Evolutionary conservation across 64 coral and sea anemone genomes (phyloP).

Genomic region (Stylophora pistillata): DNA sequence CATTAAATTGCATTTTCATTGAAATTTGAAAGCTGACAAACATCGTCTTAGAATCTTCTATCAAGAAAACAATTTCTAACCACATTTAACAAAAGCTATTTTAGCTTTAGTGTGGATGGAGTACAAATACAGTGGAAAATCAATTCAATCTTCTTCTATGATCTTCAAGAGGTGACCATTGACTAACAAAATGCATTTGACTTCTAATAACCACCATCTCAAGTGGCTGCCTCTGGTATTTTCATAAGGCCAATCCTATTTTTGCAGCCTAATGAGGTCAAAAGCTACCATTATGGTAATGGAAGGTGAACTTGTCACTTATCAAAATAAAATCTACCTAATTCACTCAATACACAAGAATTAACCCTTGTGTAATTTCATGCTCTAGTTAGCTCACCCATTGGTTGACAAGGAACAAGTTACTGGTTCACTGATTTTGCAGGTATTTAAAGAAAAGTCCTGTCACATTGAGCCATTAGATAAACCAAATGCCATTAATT

Average conservation of each 20-base stretch:
- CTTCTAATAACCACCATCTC: no score
- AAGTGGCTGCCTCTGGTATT: no score
- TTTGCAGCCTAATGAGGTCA: not conserved
- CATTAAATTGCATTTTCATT: no score
- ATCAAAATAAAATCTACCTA: not conserved
- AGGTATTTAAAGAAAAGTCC: constrained; percentile 5
- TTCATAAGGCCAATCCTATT: not conserved
- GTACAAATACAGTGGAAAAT: no score
- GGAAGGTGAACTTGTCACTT: not conserved
- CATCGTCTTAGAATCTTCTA: no score
- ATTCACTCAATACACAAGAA: not conserved
- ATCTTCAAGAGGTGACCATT: no score
- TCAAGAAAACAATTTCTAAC: no score
- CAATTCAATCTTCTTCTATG: no score
- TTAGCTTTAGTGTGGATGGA: no score
- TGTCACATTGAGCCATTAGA: not conserved
- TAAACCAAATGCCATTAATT: not conserved
- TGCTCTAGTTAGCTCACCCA: not conserved
- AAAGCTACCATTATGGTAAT: not conserved
- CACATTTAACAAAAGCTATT: no score
- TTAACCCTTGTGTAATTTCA: constrained; percentile 29
- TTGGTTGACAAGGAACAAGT: not conserved
- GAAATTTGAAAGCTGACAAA: no score
- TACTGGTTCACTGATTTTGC: constrained; percentile 16
- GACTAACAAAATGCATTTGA: no score